Evolutionary conservation across 2,888 invertebrate genomes (phyloP).

Genomic region (Trichacis sp.): DNA sequence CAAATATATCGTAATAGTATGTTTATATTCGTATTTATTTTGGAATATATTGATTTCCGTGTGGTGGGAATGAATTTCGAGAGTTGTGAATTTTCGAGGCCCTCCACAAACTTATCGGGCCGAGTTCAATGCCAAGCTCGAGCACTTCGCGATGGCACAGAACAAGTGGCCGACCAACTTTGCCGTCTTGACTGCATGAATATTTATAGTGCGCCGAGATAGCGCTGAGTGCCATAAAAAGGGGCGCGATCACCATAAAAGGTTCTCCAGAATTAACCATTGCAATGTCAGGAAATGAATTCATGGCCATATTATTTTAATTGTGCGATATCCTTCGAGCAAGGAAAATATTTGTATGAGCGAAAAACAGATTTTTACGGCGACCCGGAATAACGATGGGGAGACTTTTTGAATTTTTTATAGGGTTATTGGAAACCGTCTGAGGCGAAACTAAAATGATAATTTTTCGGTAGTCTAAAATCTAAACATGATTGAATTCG

Average conservation of each 20-base stretch:
- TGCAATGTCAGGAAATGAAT: not conserved
- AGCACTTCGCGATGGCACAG: constrained; percentile 39
- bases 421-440: too few species aligned
- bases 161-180: not conserved
- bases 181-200: constrained; percentile 3
- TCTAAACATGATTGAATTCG: too few species aligned
- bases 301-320: constrained; percentile 1
- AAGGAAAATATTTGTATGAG: not conserved
- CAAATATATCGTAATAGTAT: too few species aligned
- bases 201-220: constrained; percentile 5
- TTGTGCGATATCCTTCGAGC: not conserved
- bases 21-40: too few species aligned
- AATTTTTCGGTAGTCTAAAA: too few species aligned
- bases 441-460: too few species aligned
- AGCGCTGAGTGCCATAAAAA: not conserved
- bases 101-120: not conserved
- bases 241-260: not conserved
- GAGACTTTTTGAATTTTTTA: too few species aligned
- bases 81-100: too few species aligned
- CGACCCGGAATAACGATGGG: too few species aligned
- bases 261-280: not conserved
- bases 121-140: constrained; percentile 44
- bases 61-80: too few species aligned
- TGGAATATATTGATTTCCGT: too few species aligned
- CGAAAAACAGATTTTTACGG: not conserved